Evolutionary conservation across 2,888 invertebrate genomes (phyloP).

Genomic region (Ochropleura leucogaster): DNA sequence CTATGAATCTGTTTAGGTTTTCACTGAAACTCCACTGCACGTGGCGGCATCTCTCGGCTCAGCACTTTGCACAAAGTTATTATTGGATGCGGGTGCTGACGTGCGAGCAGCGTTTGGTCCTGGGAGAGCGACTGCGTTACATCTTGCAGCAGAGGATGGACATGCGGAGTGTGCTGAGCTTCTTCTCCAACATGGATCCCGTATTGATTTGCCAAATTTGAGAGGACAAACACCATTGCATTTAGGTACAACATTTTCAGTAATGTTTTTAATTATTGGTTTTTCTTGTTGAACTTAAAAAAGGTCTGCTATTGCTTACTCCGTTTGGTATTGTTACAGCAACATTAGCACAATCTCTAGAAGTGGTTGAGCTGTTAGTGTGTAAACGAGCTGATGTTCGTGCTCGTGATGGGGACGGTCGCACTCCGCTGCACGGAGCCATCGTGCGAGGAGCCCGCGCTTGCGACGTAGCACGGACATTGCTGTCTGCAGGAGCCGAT

Average conservation of each 20-base stretch:
- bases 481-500: slow-evolving; percentile 92
- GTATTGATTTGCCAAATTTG: slow-evolving; percentile 93
- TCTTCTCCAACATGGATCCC: slow-evolving; percentile 94
- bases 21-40: slow-evolving; percentile 96
- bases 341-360: slow-evolving; percentile 94
- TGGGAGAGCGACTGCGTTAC: slow-evolving; percentile 94
- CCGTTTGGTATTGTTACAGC: slow-evolving; percentile 85
- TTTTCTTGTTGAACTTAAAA: background rate
- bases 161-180: slow-evolving; percentile 94
- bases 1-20: slow-evolving; percentile 89
- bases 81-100: slow-evolving; percentile 95
- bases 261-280: background rate
- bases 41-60: slow-evolving; percentile 95
- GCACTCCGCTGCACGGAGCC: slow-evolving; percentile 95
- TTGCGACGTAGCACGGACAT: slow-evolving; percentile 92
- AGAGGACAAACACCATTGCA: slow-evolving; percentile 96
- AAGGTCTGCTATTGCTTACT: background rate
- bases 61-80: slow-evolving; percentile 92
- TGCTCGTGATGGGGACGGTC: slow-evolving; percentile 93
- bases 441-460: slow-evolving; percentile 94
- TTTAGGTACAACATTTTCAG: slow-evolving; percentile 83
- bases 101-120: slow-evolving; percentile 93
- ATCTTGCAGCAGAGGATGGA: slow-evolving; percentile 97
- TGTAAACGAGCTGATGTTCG: slow-evolving; percentile 92
- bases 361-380: slow-evolving; percentile 93